Conservation (phyloP, 2,797 vertebrate genomes). For the Muscicapa striata region DNA sequence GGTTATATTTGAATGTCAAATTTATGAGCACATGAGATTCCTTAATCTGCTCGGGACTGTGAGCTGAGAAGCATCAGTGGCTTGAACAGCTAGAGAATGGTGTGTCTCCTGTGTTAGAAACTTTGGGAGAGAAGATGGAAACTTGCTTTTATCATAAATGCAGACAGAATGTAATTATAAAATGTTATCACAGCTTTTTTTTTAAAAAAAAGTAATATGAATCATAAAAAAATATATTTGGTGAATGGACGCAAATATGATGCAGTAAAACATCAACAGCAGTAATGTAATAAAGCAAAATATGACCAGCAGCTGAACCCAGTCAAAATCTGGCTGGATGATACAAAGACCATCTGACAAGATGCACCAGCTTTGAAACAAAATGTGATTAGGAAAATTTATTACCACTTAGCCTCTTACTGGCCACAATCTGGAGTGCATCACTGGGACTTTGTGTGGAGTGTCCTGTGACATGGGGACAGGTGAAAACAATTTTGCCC, state of each 20-base stretch:
- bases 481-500: neutral
- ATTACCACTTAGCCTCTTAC: neutral
- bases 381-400: conserved; percentile 28
- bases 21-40: neutral
- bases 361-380: neutral
- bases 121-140: neutral
- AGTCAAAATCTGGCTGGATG: neutral
- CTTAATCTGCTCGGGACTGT: neutral
- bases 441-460: neutral
- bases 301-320: neutral
- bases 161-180: conserved; percentile 16
- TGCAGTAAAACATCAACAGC: conserved; percentile 20
- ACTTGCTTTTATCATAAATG: conserved; percentile 8
- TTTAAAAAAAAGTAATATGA: neutral
- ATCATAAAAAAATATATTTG: neutral
- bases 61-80: neutral
- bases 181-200: neutral
- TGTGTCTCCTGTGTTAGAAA: neutral
- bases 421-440: neutral
- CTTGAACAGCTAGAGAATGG: neutral
- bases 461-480: neutral
- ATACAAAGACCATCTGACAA: neutral
- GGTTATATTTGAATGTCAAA: neutral
- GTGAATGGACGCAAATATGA: neutral
- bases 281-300: neutral